A percentile compares a stretch with the other conserved stretches of the same genome.
These are phyloP conservation scores for Acrocephalus arundinaceus DNA, from an alignment of 2,113 vertebrate genomes.

Conservation along the genomic window DNA sequence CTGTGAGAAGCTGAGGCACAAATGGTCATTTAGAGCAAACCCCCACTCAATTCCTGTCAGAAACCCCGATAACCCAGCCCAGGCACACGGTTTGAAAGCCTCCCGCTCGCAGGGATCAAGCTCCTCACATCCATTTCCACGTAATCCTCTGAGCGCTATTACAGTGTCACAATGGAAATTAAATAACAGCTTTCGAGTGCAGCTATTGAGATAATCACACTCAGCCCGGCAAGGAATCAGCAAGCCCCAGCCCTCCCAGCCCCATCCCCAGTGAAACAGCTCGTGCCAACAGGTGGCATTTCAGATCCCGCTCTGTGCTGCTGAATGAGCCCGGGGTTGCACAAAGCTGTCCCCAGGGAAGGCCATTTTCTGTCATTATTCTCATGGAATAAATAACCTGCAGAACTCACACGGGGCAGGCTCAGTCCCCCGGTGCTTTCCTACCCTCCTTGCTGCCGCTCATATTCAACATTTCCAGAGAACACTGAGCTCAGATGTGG, in stretches of 20 bases:
- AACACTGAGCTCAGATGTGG: rapidly evolving
- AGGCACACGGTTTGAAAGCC: not conserved
- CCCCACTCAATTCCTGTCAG: not conserved
- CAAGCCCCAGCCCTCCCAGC: not conserved
- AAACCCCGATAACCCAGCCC: not conserved
- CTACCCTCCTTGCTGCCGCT: rapidly evolving
- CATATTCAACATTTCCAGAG: not conserved
- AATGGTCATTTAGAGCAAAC: not conserved
- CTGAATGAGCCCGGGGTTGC: not conserved
- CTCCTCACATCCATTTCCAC: not conserved
- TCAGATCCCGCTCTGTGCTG: not conserved
- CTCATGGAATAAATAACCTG: not conserved
- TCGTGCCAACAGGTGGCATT: not conserved
- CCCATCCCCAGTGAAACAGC: not conserved
- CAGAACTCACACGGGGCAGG: not conserved
- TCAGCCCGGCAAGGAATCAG: not conserved
- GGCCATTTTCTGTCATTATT: not conserved
- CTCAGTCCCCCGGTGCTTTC: not conserved
- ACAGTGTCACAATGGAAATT: not conserved
- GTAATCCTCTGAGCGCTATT: not conserved
- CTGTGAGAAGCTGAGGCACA: not conserved
- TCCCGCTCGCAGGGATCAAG: not conserved
- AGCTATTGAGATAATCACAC: conserved; percentile 18
- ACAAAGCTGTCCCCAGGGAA: not conserved
- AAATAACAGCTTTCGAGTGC: not conserved